These are phyloP conservation scores for Brachionus koreanus DNA, from an alignment of 1,140 invertebrate species.

Conservation along the genomic window DNA sequence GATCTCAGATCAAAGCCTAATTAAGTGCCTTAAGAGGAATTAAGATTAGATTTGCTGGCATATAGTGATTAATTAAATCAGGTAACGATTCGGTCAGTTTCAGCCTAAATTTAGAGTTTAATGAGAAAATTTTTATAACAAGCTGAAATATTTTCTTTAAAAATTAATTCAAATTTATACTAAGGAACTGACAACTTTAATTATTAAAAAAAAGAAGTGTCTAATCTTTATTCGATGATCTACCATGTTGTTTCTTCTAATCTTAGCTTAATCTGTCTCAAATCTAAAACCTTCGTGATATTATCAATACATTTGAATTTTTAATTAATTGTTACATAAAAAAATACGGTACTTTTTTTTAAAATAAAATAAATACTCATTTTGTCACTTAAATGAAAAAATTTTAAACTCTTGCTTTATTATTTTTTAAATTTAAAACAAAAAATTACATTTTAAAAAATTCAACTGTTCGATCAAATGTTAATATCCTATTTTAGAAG, in stretches of 20 bases:
- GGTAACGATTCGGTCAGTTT: background rate
- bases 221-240: background rate
- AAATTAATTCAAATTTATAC: background rate
- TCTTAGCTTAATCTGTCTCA: background rate
- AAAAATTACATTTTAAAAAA: background rate
- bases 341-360: background rate
- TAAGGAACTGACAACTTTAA: background rate
- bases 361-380: background rate
- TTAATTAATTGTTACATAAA: conserved; percentile 1
- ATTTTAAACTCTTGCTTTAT: background rate
- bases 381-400: background rate
- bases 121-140: background rate
- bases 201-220: background rate
- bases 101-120: background rate
- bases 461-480: background rate
- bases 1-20: background rate
- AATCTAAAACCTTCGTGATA: background rate
- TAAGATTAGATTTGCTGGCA: background rate
- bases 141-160: background rate
- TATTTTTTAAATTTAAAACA: background rate
- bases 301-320: background rate
- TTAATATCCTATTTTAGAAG: background rate
- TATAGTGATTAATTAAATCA: background rate
- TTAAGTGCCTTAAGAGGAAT: background rate
- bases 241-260: background rate